phyloP scores from a whole-genome alignment of 2,888 invertebrate species.

The Harpalus rubripes region DNA sequence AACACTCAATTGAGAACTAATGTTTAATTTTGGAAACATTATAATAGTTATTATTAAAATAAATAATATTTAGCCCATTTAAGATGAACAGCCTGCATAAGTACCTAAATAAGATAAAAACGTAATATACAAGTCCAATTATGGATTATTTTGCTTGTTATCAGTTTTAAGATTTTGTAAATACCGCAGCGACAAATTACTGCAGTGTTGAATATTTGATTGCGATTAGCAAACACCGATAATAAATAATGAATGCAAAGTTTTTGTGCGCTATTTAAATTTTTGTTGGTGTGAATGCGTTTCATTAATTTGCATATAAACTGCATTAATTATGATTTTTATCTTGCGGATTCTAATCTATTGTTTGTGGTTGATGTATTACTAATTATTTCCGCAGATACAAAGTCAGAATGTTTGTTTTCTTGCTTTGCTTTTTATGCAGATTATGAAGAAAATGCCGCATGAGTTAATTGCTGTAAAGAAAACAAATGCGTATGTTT shows the following conservation, averaged over 20 bases:
- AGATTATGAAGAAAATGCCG: not conserved
- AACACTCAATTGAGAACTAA: too few relatives aligned
- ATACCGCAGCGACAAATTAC: not conserved
- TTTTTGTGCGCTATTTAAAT: not conserved
- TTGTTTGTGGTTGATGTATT: slow-evolving; percentile 47
- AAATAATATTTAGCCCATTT: too few relatives aligned
- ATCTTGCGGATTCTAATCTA: slow-evolving; percentile 36
- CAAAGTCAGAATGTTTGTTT: slow-evolving; percentile 23
- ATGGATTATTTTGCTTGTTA: too few relatives aligned
- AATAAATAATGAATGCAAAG: slow-evolving; percentile 21
- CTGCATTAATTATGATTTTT: slow-evolving; percentile 18
- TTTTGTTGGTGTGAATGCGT: slow-evolving; percentile 24
- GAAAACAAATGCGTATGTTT: not conserved
- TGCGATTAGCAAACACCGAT: not conserved
- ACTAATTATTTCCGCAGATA: slow-evolving; percentile 55
- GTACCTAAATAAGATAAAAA: too few relatives aligned
- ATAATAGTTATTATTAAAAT: too few relatives aligned
- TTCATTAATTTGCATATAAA: slow-evolving; percentile 44
- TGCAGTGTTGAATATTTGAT: not conserved
- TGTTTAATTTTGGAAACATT: too few relatives aligned
- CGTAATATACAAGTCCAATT: too few relatives aligned
- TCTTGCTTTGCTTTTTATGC: slow-evolving; percentile 22
- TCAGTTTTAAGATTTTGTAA: too few relatives aligned
- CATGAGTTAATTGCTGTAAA: not conserved
- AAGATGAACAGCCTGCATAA: too few relatives aligned